Evolutionary conservation across 2,797 vertebrate species (phyloP), one percentile per base, ranked within the genome.

Genomic region (Sebastes vulpes): DNA sequence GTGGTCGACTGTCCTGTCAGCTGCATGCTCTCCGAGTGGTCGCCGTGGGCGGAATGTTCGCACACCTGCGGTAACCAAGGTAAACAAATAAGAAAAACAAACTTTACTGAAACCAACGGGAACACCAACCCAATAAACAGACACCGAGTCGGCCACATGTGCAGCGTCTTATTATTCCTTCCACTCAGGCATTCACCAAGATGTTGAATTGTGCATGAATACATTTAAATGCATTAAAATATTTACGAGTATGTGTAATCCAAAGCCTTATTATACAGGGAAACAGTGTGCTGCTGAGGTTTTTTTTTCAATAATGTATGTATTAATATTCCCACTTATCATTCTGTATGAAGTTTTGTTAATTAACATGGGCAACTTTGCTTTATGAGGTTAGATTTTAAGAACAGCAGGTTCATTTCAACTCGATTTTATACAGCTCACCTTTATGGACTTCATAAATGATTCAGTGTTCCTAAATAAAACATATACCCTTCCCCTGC

Each of bases 21-120:
- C 94, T 99, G 98, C 83, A 93, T 94, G 5, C 96, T 99, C 31
- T 98, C 98, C 0, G 96, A 96, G 0, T 99, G 99, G 99, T 97
- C 98, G 0, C 31, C 95, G 1, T 99, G 99, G 99, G 97, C 96
- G 0, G 94, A 96, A 32, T 99, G 99, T 80, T 98, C 98, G 7
- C 97, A 96, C 68, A 96, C 97, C 4, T 99, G 98, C 60, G 98
- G 98, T 0, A 83, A 89, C 9, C 95, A 95, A 92, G 98, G 98
- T 99, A 96, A 92, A 77, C 76, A 69, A 4, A 26, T 1, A n/a
- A 65, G 77, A 60, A 72, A 67, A 46, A 67, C 56, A 77, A 61
- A 32, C 50, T 56, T 21, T 10, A 60, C 68, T 56, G 54, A 23
- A 79, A 63, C 73, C 63, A 70, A 54, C n/a, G 42, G 68, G 48